A percentile compares a stretch with the other conserved stretches of the same genome.
Conservation (phyloP, 2,888 invertebrate genomes). For the Eupithecia insigniata region DNA sequence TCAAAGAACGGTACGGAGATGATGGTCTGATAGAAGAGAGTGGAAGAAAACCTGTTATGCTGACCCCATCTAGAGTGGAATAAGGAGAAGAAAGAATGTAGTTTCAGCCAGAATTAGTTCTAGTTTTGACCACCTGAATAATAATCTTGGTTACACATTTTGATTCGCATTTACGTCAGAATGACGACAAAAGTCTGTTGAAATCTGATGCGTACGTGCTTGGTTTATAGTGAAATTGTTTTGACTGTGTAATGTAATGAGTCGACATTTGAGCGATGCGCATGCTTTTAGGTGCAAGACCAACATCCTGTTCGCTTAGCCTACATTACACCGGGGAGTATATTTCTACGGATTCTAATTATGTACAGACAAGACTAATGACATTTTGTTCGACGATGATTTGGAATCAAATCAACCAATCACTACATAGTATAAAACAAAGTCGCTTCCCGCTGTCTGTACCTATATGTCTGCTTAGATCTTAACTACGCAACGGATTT, state of each 20-base stretch:
- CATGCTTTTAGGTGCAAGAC: constrained; percentile 19
- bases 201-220: constrained; percentile 35
- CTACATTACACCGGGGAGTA: constrained; percentile 7
- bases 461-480: too few relatives aligned
- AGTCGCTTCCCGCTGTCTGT: too few relatives aligned
- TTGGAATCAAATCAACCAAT: constrained; percentile 1
- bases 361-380: constrained; percentile 1
- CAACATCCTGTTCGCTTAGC: constrained; percentile 25
- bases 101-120: too few relatives aligned
- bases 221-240: constrained; percentile 19
- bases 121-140: background rate
- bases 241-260: constrained; percentile 18
- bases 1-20: background rate
- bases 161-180: constrained; percentile 42
- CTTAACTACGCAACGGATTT: too few relatives aligned
- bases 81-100: too few relatives aligned
- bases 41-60: background rate
- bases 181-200: constrained; percentile 34
- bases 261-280: constrained; percentile 10
- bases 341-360: constrained; percentile 10
- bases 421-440: too few relatives aligned
- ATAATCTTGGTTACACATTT: background rate
- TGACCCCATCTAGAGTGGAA: background rate
- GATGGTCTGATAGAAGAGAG: background rate
- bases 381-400: background rate